These are phyloP conservation scores for Clarias gariepinus DNA, from an alignment of 2,113 vertebrate genomes.

Conservation along the genomic window DNA sequence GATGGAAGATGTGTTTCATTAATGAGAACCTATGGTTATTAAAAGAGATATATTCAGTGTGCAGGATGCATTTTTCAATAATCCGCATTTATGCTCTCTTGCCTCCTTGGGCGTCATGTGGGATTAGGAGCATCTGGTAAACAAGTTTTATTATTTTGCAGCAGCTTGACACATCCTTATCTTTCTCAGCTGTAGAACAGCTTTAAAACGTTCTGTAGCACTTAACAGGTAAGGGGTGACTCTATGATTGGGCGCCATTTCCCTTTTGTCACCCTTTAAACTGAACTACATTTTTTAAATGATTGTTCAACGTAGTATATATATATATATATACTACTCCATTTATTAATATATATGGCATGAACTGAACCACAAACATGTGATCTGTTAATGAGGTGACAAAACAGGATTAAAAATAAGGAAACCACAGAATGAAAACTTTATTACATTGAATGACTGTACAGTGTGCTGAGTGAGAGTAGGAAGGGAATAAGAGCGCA, in stretches of 20 bases:
- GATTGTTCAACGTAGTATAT: not conserved
- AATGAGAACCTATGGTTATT: not conserved
- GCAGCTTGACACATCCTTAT: not conserved
- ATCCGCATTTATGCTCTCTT: not conserved
- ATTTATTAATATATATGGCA: not conserved
- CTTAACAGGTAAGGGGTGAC: not conserved
- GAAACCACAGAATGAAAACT: not conserved
- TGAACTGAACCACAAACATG: not conserved
- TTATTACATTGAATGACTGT: not conserved
- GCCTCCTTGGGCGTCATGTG: not conserved
- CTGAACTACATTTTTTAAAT: not conserved
- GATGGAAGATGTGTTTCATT: not conserved
- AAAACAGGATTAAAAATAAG: not conserved
- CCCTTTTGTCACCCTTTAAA: not conserved
- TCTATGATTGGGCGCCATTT: not conserved
- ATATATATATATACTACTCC: no score
- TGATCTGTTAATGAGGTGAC: not conserved
- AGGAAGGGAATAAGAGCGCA: not conserved
- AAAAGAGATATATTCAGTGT: not conserved
- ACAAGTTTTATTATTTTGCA: not conserved
- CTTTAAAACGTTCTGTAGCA: not conserved
- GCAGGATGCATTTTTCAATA: not conserved
- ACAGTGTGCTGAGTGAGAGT: not conserved
- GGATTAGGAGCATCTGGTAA: constrained; percentile 1
- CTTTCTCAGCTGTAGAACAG: not conserved